Percentiles rank a stretch among this genome's conserved stretches.
phyloP scores from a whole-genome alignment of 1,140 invertebrate species.

The Pogonomyrmex californicus region DNA sequence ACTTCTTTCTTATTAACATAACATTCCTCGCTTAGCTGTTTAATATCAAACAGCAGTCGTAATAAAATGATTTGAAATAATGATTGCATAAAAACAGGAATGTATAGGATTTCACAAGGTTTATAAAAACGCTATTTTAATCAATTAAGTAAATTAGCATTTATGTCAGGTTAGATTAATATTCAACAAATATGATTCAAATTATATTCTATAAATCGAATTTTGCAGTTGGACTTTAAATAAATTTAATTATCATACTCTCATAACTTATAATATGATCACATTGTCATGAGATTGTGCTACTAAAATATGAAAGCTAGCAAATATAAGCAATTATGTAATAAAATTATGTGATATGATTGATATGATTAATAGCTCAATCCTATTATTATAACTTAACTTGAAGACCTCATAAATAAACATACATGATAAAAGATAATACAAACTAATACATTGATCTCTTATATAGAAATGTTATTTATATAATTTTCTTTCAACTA shows the following conservation, averaged over 20 bases:
- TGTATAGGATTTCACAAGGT: conserved; percentile 57
- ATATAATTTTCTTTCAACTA: conserved; percentile 32
- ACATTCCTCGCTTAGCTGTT: neutral
- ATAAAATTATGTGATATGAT: conserved; percentile 54
- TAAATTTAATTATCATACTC: conserved; percentile 42
- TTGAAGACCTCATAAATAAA: conserved; percentile 36
- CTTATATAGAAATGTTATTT: conserved; percentile 41
- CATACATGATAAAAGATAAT: conserved; percentile 16
- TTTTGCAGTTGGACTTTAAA: conserved; percentile 60
- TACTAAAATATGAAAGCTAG: conserved; percentile 70
- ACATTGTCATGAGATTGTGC: conserved; percentile 57
- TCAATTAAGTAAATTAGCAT: conserved; percentile 59
- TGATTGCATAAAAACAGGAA: conserved; percentile 60
- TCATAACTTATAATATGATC: conserved; percentile 55
- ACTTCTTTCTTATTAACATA: conserved; percentile 23
- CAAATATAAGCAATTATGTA: conserved; percentile 67
- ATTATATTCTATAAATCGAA: conserved; percentile 43
- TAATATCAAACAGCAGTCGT: conserved; percentile 1
- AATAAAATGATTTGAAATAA: conserved; percentile 16
- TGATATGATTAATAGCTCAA: conserved; percentile 62
- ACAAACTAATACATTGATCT: conserved; percentile 33
- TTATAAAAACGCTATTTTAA: conserved; percentile 21
- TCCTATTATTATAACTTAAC: conserved; percentile 44
- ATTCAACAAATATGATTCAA: conserved; percentile 53
- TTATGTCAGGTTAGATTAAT: conserved; percentile 22